A percentile compares a stretch with the other conserved stretches of the same genome.
These are phyloP conservation scores for Acronicta leporina DNA, from an alignment of 2,888 invertebrate genomes.

Conservation along the genomic window DNA sequence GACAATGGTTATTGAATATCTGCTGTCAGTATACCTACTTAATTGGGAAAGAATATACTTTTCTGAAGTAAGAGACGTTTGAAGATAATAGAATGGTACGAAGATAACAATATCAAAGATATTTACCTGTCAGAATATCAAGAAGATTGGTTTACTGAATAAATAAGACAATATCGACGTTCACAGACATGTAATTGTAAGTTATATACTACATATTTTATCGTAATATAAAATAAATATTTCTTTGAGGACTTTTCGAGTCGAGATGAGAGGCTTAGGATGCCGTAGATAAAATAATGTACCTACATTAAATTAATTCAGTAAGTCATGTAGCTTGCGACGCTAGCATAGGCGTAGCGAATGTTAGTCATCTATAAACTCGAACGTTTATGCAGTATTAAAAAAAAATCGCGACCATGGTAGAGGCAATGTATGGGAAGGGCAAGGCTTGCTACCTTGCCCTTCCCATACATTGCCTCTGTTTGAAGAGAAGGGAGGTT, in stretches of 20 bases:
- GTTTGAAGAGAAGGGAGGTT: no score
- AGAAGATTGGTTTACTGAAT: slow-evolving; percentile 26
- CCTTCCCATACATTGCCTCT: no score
- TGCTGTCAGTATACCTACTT: neutral
- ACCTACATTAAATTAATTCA: neutral
- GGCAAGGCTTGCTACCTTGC: no score
- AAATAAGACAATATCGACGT: slow-evolving; percentile 13
- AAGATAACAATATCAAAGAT: slow-evolving; percentile 3
- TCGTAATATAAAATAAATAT: neutral
- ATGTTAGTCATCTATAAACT: no score
- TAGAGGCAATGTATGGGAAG: no score
- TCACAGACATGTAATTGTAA: slow-evolving; percentile 1
- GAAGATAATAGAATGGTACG: neutral
- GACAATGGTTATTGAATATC: no score
- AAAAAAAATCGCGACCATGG: no score
- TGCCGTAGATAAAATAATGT: neutral
- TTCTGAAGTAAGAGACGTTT: neutral
- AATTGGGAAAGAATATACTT: neutral
- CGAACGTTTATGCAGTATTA: no score
- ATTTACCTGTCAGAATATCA: slow-evolving; percentile 10
- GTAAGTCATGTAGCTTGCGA: neutral
- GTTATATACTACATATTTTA: slow-evolving; percentile 6
- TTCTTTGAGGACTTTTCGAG: neutral
- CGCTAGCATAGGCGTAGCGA: no score
- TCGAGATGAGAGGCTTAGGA: no score